Percentiles rank a stretch among this genome's conserved stretches.
Conservation (phyloP, 2,888 invertebrate species). For the Lycia hirtaria region DNA sequence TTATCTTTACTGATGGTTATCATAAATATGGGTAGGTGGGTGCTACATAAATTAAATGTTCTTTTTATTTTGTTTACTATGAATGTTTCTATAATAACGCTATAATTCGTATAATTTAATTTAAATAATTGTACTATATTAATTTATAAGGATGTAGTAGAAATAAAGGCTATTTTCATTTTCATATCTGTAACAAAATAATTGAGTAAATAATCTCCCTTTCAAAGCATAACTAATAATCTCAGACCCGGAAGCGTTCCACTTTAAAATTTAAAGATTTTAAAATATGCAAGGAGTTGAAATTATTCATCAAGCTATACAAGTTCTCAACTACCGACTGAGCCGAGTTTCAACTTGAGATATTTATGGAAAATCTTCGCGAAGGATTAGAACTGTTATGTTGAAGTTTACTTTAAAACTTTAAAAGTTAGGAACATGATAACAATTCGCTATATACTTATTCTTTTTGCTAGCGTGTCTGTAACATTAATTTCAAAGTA, state of each 20-base stretch:
- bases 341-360: slow-evolving; percentile 12
- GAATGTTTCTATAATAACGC: too few species aligned
- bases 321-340: slow-evolving; percentile 27
- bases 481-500: too few species aligned
- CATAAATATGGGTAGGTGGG: too few species aligned
- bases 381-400: slow-evolving; percentile 7
- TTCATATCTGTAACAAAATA: too few species aligned
- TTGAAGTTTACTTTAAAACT: not conserved
- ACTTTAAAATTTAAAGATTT: slow-evolving; percentile 43
- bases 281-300: slow-evolving; percentile 28
- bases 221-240: slow-evolving; percentile 31
- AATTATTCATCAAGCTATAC: slow-evolving; percentile 43
- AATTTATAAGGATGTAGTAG: too few species aligned
- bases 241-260: slow-evolving; percentile 30
- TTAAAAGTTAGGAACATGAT: not conserved
- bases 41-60: too few species aligned
- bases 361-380: slow-evolving; percentile 23
- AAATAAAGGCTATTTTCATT: too few species aligned
- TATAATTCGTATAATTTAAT: too few species aligned
- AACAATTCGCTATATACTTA: not conserved
- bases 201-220: slow-evolving; percentile 12
- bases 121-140: too few species aligned
- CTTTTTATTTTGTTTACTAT: too few species aligned
- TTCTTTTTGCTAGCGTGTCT: too few species aligned
- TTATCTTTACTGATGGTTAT: too few species aligned